phyloP scores from a whole-genome alignment of 2,113 vertebrate genomes.

The Aptenodytes patagonicus region DNA sequence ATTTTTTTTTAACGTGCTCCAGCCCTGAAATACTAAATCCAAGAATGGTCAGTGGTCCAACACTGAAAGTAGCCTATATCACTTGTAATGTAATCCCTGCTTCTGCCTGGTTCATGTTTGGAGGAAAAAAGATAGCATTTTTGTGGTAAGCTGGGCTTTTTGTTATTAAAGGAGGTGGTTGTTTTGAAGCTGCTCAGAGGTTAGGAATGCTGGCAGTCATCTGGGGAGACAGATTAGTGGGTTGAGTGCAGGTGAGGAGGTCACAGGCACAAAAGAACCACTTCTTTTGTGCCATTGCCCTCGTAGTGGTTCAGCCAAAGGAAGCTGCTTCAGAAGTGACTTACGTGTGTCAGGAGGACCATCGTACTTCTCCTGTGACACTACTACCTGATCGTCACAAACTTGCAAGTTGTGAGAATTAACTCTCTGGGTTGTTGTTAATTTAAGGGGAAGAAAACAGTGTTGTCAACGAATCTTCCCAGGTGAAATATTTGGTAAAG shows the following conservation, averaged over 20 bases:
- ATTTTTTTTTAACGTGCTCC: not conserved
- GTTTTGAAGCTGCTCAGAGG: constrained; percentile 13
- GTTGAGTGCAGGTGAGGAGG: not conserved
- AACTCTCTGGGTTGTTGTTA: not conserved
- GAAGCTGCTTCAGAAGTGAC: not conserved
- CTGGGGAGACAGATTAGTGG: not conserved
- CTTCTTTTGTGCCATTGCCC: not conserved
- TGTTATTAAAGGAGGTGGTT: not conserved
- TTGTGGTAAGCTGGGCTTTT: constrained; percentile 17
- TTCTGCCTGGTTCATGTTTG: not conserved
- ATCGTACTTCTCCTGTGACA: not conserved
- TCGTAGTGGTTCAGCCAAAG: not conserved
- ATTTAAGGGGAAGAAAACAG: not conserved
- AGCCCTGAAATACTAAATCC: not conserved
- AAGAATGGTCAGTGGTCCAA: not conserved
- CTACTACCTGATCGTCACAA: not conserved
- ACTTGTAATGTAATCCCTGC: not conserved
- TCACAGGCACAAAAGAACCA: not conserved
- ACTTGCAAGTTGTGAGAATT: not conserved
- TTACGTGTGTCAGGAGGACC: not conserved
- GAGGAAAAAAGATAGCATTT: not conserved
- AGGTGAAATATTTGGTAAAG: not conserved
- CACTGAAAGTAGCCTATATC: not conserved
- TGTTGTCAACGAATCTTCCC: not conserved
- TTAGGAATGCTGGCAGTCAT: constrained; percentile 27